These are phyloP conservation scores for Dastarcus helophoroides DNA, from an alignment of 2,888 invertebrate genomes.

Conservation along the genomic window DNA sequence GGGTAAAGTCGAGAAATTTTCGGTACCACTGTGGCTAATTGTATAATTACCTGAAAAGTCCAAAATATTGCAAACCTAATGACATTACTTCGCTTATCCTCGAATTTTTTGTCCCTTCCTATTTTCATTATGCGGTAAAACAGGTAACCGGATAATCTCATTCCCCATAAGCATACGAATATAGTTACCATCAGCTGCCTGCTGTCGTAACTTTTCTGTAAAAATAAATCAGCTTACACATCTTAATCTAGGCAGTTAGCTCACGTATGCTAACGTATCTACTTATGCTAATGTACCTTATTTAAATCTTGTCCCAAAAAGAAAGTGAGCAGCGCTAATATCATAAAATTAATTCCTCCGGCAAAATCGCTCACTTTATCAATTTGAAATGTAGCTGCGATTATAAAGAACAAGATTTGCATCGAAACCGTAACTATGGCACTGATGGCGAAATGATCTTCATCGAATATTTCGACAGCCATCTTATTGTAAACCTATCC, in stretches of 20 bases:
- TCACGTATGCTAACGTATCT: no score
- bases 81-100: constrained; percentile 76
- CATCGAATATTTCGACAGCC: constrained; percentile 55
- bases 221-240: no score
- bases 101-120: constrained; percentile 83
- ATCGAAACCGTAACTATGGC: constrained; percentile 73
- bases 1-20: not conserved
- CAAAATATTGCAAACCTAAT: constrained; percentile 87
- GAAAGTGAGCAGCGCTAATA: constrained; percentile 77
- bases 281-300: no score
- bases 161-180: constrained; percentile 81
- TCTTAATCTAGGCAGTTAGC: no score
- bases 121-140: constrained; percentile 85
- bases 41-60: constrained; percentile 64
- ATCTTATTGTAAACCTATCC: no score
- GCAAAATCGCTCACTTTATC: constrained; percentile 91
- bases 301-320: constrained; percentile 69
- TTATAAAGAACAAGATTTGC: constrained; percentile 79
- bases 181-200: constrained; percentile 85
- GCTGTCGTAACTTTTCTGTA: constrained; percentile 64
- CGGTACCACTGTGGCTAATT: not conserved
- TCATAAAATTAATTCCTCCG: constrained; percentile 86
- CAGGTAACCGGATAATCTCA: constrained; percentile 74
- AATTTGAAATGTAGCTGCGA: constrained; percentile 76
- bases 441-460: constrained; percentile 76